Percentiles rank a stretch among this genome's conserved stretches.
Evolutionary conservation across 2,797 vertebrate genomes (phyloP).

Genomic region (Malurus leucopterus): DNA sequence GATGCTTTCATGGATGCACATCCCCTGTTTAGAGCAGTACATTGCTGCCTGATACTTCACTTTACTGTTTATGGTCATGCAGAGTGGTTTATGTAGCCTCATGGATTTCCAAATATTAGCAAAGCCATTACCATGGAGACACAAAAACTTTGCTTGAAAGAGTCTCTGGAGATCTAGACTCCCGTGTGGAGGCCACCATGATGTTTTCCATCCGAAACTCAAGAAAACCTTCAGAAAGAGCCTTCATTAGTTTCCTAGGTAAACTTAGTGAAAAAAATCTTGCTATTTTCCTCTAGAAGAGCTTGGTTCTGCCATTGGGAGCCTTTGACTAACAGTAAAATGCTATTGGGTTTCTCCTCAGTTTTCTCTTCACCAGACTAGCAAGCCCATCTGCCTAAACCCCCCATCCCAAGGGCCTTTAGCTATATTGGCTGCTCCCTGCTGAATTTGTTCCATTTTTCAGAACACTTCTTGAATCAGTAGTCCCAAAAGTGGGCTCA

Average conservation of each 20-base stretch:
- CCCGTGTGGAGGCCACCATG: accelerated
- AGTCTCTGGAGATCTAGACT: neutral
- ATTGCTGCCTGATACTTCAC: neutral
- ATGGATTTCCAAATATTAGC: neutral
- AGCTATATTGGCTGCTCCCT: accelerated
- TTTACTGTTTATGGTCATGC: neutral
- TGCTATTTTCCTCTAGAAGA: neutral
- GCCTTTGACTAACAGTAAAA: neutral
- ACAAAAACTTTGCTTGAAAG: neutral
- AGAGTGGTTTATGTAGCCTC: neutral
- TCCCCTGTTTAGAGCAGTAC: neutral
- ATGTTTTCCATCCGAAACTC: neutral
- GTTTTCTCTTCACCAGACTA: neutral
- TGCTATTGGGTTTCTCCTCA: neutral
- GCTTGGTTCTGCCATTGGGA: neutral
- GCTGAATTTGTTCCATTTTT: neutral
- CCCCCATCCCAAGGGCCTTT: accelerated
- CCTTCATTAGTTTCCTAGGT: neutral
- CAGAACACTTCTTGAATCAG: neutral
- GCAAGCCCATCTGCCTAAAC: neutral
- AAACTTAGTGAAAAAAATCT: neutral
- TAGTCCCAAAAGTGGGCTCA: neutral
- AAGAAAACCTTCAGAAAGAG: neutral
- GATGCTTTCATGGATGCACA: no score
- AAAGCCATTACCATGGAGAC: neutral